These are phyloP conservation scores for Catharus minimus DNA, from an alignment of 2,113 vertebrate species.

Conservation along the genomic window DNA sequence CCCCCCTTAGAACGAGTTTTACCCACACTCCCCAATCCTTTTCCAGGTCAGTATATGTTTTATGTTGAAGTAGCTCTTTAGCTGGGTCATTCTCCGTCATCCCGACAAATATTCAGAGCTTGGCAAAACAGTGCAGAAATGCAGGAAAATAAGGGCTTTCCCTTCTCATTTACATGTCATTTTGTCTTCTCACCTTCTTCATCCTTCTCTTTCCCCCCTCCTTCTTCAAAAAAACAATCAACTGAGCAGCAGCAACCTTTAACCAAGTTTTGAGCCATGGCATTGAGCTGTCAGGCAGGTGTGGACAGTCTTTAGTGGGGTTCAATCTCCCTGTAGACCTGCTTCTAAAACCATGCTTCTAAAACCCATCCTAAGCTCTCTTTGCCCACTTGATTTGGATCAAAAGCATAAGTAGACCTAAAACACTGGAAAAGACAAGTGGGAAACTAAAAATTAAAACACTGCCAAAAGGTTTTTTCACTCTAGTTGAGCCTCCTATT, in stretches of 20 bases:
- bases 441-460: background rate
- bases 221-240: background rate
- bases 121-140: slow-evolving; percentile 5
- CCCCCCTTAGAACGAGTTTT: slow-evolving; percentile 82
- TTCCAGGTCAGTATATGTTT: slow-evolving; percentile 86
- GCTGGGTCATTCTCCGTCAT: slow-evolving; percentile 82
- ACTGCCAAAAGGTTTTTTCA: background rate
- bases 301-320: background rate
- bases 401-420: background rate
- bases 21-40: slow-evolving; percentile 82
- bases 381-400: background rate
- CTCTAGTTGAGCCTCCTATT: background rate
- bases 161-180: background rate
- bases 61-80: slow-evolving; percentile 68
- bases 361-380: background rate
- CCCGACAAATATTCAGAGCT: slow-evolving; percentile 28
- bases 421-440: background rate
- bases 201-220: background rate
- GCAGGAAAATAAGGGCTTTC: background rate
- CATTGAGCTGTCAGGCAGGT: background rate
- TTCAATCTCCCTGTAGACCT: background rate
- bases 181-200: background rate
- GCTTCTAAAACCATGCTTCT: background rate
- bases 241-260: background rate
- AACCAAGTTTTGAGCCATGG: background rate